Percentiles rank a stretch among this genome's conserved stretches.
Conservation (phyloP, 2,797 vertebrate genomes). For the Choloepus didactylus region DNA sequence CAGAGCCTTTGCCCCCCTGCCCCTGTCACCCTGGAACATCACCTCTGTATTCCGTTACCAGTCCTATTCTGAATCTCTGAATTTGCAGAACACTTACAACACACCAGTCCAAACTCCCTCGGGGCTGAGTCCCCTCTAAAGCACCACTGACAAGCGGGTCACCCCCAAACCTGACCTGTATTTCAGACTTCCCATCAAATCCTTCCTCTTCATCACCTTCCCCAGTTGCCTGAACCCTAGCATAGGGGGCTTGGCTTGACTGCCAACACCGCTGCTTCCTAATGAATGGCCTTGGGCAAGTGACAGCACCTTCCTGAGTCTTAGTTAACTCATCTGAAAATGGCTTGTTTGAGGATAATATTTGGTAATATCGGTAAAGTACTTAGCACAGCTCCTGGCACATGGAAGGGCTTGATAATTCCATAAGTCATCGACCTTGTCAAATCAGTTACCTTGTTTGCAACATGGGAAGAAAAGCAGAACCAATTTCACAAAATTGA, state of each 20-base stretch:
- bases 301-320: background rate
- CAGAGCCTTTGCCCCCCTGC: background rate
- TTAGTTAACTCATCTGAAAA: background rate
- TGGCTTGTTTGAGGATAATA: slow-evolving; percentile 44
- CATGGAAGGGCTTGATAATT: background rate
- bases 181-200: background rate
- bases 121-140: background rate
- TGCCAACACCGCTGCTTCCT: slow-evolving; percentile 23
- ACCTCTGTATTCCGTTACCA: background rate
- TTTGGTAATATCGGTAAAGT: background rate
- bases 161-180: background rate
- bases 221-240: background rate
- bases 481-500: background rate
- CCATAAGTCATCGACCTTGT: background rate
- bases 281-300: background rate
- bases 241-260: background rate
- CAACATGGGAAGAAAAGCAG: background rate
- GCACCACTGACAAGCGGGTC: background rate
- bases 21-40: background rate
- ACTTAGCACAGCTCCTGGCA: background rate
- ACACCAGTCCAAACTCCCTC: background rate
- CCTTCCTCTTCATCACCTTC: background rate
- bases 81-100: background rate
- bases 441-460: slow-evolving; percentile 18
- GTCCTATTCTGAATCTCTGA: background rate